Evolutionary conservation across 2,888 invertebrate species (phyloP).

Genomic region (Ennomos erosarius): DNA sequence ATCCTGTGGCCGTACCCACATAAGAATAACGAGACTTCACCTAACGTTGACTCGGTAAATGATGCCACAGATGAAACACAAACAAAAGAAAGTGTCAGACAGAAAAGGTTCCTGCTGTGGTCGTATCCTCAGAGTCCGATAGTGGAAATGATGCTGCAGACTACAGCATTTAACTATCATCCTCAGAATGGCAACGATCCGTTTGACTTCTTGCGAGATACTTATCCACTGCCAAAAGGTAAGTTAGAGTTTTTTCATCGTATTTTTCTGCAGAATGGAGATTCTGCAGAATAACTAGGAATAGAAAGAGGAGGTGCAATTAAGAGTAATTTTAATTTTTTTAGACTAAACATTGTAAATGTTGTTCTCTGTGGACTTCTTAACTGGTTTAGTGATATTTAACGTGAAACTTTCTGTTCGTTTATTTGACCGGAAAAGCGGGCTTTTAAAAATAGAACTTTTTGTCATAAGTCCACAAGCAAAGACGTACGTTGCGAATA

Average conservation of each 20-base stretch:
- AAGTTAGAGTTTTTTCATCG: constrained; percentile 32
- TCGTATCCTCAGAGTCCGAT: constrained; percentile 70
- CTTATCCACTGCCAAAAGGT: constrained; percentile 78
- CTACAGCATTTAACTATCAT: constrained; percentile 58
- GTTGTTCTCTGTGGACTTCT: too few relatives aligned
- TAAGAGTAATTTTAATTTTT: too few relatives aligned
- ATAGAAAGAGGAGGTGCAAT: too few relatives aligned
- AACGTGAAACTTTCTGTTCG: too few relatives aligned
- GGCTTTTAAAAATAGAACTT: too few relatives aligned
- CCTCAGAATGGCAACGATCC: constrained; percentile 65
- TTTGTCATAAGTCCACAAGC: too few relatives aligned
- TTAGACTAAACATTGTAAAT: too few relatives aligned
- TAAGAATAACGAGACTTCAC: constrained; percentile 44
- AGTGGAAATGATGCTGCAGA: constrained; percentile 72
- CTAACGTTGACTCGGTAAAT: constrained; percentile 22
- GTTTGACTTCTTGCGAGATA: constrained; percentile 73
- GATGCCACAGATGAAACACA: constrained; percentile 31
- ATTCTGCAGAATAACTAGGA: too few relatives aligned
- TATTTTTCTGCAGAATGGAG: too few relatives aligned
- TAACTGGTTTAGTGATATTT: too few relatives aligned
- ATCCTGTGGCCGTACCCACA: constrained; percentile 68
- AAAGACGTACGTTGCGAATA: not conserved
- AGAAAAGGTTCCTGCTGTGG: constrained; percentile 58
- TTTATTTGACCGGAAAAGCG: too few relatives aligned
- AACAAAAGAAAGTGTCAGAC: constrained; percentile 37